Base-by-base conservation (phyloP, 2,888 invertebrate species). In the Acrocyrtus sp. region DNA sequence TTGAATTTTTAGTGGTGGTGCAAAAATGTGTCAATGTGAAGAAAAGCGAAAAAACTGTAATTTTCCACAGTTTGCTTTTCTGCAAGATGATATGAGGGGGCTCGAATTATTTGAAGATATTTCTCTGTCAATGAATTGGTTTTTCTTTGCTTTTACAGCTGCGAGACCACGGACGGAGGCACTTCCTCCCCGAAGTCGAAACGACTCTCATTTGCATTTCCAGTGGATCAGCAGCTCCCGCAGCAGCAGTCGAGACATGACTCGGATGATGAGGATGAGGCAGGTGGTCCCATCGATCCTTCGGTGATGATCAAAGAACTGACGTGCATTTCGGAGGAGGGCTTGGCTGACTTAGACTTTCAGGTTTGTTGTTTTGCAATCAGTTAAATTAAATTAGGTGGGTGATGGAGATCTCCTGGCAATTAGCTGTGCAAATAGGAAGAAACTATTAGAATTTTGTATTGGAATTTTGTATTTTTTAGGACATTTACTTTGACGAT, bases 261-360 rank as follows among this genome's bases (percentile, higher is more conserved):
- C 24, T 73, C 73, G 21, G 77, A 78, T 57, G 75, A 78, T 39
- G 76, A 76, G 34, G 73, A 76, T 63, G 80, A 77, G n/a, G 58
- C 68, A 19, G 67, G 60, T 19, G 72, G 68, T 24, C 54, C 45
- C 15, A 67, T 76, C 45, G 78, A 78, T 62, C 77, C 75, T 34
- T 74, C 75, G 39, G 65, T 70, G 19, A 54, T 75, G 43, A 69
- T 75, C 34, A 79, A 80, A 1, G 93, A 93, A 84, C 86, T 93
- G 76, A 93, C 93, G 15, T 93, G 93, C 85, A 93, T 93, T 83
- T 92, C 92, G 51, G 93, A 93, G 84, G 93, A 93, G 83, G 92
- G 92, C 27, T 91, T 93, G 62, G 90, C 92, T 0, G 93, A 93
- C 82, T 90, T 93, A 87, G 93, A 93, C 84, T 86, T 93, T 53